A percentile compares a stretch with the other conserved stretches of the same genome.
Conservation (phyloP, 2,797 vertebrate species). For the Crocodylus rhombifer region DNA sequence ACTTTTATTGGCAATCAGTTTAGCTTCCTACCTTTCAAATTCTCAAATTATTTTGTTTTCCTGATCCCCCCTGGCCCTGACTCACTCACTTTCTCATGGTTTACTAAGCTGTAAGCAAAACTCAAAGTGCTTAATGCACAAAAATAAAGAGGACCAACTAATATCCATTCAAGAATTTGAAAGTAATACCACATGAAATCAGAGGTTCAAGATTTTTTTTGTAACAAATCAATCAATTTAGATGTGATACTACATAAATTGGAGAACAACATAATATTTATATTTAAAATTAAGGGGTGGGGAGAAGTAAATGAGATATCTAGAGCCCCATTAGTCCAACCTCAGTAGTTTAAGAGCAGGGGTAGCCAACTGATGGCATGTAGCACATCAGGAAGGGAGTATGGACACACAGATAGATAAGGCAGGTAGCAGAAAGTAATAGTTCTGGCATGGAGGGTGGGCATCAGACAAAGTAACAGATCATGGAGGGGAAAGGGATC, state of each 20-base stretch:
- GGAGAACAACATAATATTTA: not conserved
- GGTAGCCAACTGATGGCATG: too few species aligned
- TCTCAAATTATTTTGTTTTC: not conserved
- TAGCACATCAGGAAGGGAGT: too few species aligned
- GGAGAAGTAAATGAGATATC: too few species aligned
- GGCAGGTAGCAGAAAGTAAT: too few species aligned
- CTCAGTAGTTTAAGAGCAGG: too few species aligned
- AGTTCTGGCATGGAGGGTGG: too few species aligned
- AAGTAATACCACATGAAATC: not conserved
- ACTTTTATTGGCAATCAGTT: not conserved
- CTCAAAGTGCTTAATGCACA: not conserved
- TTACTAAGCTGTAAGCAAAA: not conserved
- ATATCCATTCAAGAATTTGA: not conserved
- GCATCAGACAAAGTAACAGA: too few species aligned
- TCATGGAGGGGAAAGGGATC: too few species aligned
- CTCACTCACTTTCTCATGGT: not conserved
- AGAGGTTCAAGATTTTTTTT: not conserved
- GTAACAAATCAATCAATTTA: not conserved
- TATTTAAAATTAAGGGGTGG: not conserved
- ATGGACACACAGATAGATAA: too few species aligned
- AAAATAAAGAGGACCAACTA: not conserved
- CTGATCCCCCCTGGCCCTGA: not conserved
- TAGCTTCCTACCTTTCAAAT: not conserved
- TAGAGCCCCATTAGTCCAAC: too few species aligned
- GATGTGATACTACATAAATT: not conserved